Conservation (phyloP, 2,113 vertebrate species). For the Ochotona princeps region DNA sequence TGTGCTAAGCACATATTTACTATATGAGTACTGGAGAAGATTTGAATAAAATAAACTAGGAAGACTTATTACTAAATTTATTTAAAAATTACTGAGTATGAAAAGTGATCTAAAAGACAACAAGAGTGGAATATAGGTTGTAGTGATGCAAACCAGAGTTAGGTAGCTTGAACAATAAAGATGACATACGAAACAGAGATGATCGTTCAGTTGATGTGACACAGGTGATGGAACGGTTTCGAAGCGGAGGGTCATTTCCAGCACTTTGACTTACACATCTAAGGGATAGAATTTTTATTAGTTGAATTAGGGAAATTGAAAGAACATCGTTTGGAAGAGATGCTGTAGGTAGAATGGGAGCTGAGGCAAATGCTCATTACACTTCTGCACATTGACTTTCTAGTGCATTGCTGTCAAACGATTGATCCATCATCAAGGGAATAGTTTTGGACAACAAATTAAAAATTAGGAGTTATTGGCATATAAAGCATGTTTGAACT, state of each 20-base stretch:
- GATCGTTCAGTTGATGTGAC: background rate
- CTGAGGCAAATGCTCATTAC: background rate
- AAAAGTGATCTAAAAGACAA: background rate
- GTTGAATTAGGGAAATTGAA: background rate
- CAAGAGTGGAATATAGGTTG: background rate
- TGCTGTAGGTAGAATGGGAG: background rate
- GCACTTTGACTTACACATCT: background rate
- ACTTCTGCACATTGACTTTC: background rate
- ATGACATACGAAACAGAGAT: background rate
- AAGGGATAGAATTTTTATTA: background rate
- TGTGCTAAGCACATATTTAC: background rate
- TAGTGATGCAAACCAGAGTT: background rate
- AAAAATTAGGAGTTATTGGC: rapidly evolving
- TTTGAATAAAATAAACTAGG: background rate
- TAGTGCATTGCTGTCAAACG: background rate
- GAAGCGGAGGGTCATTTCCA: background rate
- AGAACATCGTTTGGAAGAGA: background rate
- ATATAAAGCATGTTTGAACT: background rate
- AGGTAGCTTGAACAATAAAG: background rate
- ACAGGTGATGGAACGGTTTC: background rate
- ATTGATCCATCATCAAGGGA: background rate
- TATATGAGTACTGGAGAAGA: background rate
- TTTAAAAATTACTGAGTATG: background rate
- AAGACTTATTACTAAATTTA: background rate
- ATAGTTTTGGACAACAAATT: background rate